Evolutionary conservation across 2,888 invertebrate species (phyloP).

Genomic region (Philhelius pedissequus): DNA sequence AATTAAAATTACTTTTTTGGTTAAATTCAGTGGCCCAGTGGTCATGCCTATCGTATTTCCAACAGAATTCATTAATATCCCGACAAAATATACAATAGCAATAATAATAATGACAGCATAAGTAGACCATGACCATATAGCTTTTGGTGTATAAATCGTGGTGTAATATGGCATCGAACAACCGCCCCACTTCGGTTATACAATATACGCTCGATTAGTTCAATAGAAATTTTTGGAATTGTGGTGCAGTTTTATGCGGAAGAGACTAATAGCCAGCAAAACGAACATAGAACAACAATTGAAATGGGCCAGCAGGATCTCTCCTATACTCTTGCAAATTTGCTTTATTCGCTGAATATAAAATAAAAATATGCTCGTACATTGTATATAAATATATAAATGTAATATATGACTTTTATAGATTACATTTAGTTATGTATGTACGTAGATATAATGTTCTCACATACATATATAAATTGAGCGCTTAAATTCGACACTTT

Average conservation of each 20-base stretch:
- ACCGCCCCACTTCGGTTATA: neutral
- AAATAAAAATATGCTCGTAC: too few species aligned
- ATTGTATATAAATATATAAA: neutral
- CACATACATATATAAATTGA: slow-evolving; percentile 18
- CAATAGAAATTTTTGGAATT: slow-evolving; percentile 34
- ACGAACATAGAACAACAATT: neutral
- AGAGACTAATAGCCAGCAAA: neutral
- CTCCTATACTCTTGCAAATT: neutral
- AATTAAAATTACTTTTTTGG: slow-evolving; percentile 13
- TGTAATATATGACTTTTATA: slow-evolving; percentile 33
- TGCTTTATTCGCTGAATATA: neutral
- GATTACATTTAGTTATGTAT: slow-evolving; percentile 41
- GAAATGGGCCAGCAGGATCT: neutral
- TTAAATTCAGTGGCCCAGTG: slow-evolving; percentile 13
- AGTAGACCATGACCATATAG: slow-evolving; percentile 56
- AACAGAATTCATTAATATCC: slow-evolving; percentile 60
- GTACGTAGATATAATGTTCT: too few species aligned
- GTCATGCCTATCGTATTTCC: slow-evolving; percentile 48
- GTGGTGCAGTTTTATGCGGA: neutral
- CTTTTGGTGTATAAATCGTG: slow-evolving; percentile 37
- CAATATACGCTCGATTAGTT: slow-evolving; percentile 60
- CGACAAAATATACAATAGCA: slow-evolving; percentile 11
- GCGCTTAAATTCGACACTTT: slow-evolving; percentile 1
- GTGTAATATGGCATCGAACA: neutral
- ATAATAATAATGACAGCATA: slow-evolving; percentile 55